Conservation (phyloP, 1,140 invertebrate genomes). For the Holotrichia oblita region DNA sequence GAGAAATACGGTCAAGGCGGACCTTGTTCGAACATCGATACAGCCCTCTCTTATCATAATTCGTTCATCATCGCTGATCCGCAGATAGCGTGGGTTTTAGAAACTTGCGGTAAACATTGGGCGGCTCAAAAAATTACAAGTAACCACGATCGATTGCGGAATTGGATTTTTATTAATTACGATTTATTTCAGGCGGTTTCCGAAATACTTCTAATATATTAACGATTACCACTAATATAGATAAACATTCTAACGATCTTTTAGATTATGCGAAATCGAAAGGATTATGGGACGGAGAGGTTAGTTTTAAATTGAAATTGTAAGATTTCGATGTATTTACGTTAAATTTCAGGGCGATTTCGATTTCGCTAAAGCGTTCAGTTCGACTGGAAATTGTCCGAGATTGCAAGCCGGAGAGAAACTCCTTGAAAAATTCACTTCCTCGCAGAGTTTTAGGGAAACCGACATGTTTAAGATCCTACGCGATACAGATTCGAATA, state of each 20-base stretch:
- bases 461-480: conserved; percentile 77
- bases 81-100: conserved; percentile 75
- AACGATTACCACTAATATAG: conserved; percentile 76
- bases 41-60: conserved; percentile 71
- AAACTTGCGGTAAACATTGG: conserved; percentile 79
- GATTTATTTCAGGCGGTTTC: conserved; percentile 65
- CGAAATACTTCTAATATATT: conserved; percentile 77
- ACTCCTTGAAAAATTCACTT: conserved; percentile 63
- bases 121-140: conserved; percentile 75
- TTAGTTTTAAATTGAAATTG: conserved; percentile 55
- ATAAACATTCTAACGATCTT: conserved; percentile 71
- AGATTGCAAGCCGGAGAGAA: conserved; percentile 65
- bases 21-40: conserved; percentile 68
- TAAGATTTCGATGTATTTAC: too few species aligned
- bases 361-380: conserved; percentile 68
- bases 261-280: conserved; percentile 69
- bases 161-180: conserved; percentile 34
- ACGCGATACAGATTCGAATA: conserved; percentile 71
- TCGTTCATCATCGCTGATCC: conserved; percentile 74
- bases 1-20: conserved; percentile 78
- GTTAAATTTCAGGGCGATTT: conserved; percentile 66
- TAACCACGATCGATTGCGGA: conserved; percentile 58
- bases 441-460: conserved; percentile 65
- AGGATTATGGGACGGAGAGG: conserved; percentile 73
- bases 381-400: conserved; percentile 56